Evolutionary conservation across 2,797 vertebrate species (phyloP).

Genomic region (Lepidocolaptes lacrymiger): DNA sequence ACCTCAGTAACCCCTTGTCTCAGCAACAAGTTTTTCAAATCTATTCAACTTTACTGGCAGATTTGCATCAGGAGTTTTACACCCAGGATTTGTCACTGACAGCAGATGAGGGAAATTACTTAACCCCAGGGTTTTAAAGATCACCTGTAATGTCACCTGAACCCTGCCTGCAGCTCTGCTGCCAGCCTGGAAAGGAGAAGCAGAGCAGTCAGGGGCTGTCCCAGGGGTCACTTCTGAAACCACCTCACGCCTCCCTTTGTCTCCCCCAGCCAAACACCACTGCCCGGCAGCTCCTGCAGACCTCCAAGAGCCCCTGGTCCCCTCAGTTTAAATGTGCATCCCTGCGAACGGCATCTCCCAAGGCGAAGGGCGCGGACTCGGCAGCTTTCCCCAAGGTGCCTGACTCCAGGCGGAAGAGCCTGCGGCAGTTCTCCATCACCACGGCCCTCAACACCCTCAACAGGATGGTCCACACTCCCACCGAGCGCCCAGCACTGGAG

Average conservation of each 20-base stretch:
- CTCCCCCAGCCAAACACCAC: constrained; percentile 72
- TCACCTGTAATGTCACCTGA: rapidly evolving
- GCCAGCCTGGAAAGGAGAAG: not conserved
- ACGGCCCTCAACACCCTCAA: constrained; percentile 81
- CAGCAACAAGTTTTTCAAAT: not conserved
- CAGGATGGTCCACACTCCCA: constrained; percentile 78
- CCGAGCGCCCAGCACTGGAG: constrained; percentile 64
- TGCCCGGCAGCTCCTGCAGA: constrained; percentile 75
- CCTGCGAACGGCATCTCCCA: constrained; percentile 40
- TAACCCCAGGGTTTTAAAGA: not conserved
- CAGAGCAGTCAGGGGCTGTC: rapidly evolving
- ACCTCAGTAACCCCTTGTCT: not conserved
- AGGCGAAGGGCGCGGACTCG: not conserved
- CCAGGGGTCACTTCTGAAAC: rapidly evolving
- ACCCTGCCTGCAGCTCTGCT: not conserved
- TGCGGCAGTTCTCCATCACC: constrained; percentile 81
- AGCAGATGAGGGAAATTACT: not conserved
- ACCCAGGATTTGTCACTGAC: not conserved
- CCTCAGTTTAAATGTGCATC: constrained; percentile 38
- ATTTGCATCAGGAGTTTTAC: not conserved
- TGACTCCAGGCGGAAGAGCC: constrained; percentile 75
- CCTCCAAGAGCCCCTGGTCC: constrained; percentile 62
- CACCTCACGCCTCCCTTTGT: not conserved
- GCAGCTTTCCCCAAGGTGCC: constrained; percentile 66
- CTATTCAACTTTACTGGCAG: not conserved